Conservation (phyloP, 2,113 vertebrate species). For the Morphnarchus princeps region DNA sequence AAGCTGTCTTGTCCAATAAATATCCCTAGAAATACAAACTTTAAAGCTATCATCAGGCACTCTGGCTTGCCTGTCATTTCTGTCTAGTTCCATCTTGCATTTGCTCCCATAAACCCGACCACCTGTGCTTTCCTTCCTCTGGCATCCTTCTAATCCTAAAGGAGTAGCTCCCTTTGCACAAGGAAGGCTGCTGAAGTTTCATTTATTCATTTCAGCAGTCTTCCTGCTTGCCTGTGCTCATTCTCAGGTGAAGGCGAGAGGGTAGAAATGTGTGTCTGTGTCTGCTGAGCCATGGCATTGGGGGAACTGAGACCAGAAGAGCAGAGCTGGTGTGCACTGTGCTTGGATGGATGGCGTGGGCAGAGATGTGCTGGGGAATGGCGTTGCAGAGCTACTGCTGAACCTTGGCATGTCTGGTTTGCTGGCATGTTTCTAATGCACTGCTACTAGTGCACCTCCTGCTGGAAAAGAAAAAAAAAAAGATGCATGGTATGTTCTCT, state of each 20-base stretch:
- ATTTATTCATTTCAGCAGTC: background rate
- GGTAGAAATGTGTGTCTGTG: accelerated
- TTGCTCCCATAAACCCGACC: background rate
- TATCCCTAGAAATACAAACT: background rate
- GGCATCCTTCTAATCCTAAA: background rate
- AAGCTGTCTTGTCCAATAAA: background rate
- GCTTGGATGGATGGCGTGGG: accelerated
- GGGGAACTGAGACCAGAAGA: background rate
- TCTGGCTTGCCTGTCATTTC: background rate
- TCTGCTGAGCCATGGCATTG: accelerated
- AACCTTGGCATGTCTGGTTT: background rate
- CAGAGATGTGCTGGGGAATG: background rate
- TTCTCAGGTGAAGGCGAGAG: background rate
- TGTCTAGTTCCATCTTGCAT: background rate
- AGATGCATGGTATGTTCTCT: accelerated
- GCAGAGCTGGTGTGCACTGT: background rate
- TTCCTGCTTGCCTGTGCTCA: background rate
- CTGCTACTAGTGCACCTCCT: background rate
- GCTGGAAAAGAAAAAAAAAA: background rate
- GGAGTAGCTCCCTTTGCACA: background rate
- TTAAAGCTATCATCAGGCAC: background rate
- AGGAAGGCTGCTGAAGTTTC: background rate
- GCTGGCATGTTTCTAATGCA: background rate
- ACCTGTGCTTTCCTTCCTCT: background rate
- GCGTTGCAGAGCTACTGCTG: background rate